phyloP scores from a whole-genome alignment of 1,140 invertebrate species.

The Drosophila triauraria region DNA sequence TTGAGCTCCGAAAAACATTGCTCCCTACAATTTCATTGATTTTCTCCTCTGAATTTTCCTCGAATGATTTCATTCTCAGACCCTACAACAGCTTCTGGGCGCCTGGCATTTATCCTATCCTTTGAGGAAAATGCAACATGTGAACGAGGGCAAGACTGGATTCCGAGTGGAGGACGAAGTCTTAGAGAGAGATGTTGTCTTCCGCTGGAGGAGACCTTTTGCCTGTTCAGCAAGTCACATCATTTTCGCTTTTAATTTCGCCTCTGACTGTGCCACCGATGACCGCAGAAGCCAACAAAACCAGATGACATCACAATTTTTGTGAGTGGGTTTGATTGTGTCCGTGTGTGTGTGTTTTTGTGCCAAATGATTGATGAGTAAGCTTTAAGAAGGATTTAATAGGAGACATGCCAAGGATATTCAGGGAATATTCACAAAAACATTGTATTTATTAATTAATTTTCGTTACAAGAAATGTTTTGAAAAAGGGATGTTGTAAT shows the following conservation, averaged over 20 bases:
- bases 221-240: slow-evolving; percentile 51
- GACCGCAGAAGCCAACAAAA: slow-evolving; percentile 46
- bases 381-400: slow-evolving; percentile 19
- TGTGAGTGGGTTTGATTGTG: slow-evolving; percentile 53
- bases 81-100: slow-evolving; percentile 7
- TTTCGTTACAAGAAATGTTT: not conserved
- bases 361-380: slow-evolving; percentile 42
- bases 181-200: slow-evolving; percentile 2
- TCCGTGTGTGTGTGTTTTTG: slow-evolving; percentile 22
- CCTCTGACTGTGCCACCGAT: slow-evolving; percentile 30
- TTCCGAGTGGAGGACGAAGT: slow-evolving; percentile 26
- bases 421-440: too few relatives aligned
- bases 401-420: slow-evolving; percentile 7
- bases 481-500: too few relatives aligned
- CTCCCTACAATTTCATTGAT: slow-evolving; percentile 64
- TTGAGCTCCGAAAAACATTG: slow-evolving; percentile 35
- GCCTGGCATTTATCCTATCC: slow-evolving; percentile 39
- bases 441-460: not conserved
- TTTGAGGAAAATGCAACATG: slow-evolving; percentile 62
- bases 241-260: slow-evolving; percentile 64
- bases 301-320: slow-evolving; percentile 73
- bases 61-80: slow-evolving; percentile 68
- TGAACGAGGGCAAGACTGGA: slow-evolving; percentile 42
- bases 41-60: slow-evolving; percentile 35
- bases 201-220: slow-evolving; percentile 2